Base-by-base conservation (phyloP, 2,888 invertebrate species). In the Xestia xanthographa region DNA sequence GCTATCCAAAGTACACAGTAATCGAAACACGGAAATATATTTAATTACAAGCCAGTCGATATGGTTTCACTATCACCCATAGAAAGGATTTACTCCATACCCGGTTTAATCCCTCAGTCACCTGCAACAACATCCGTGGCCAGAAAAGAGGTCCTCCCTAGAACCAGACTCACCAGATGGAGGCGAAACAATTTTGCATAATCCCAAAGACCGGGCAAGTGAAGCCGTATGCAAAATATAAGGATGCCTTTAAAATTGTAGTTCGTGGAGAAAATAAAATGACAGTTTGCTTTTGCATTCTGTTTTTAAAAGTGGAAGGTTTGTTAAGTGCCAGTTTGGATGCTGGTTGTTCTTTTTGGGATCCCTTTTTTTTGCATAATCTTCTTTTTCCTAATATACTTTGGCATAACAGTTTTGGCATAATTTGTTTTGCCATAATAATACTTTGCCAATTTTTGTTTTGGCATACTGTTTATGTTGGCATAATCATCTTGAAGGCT, bases 131-230 rank as follows among this genome's bases (percentile, higher is more conserved):
- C 60, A 77, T 72, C 41, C 45, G n/a, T 41, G 38, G 63, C 29
- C 63, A 17, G 29, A 79, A 83, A 83, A 83, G 60, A 72, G 62
- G 41, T 56, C 20, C 43, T 60, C 17, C 48, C 29, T n/a, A 71
- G 68, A 62, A 86, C 45, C 84, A 69, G 73, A 72, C 45, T 53
- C 68, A 45, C 56, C 84, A 69, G 80, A 84, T 58, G 68, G 66
- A 41, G 77, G 38, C 45, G 71, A 79, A 84, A 86, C 73, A 86
- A 79, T 73, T 87, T 80, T 72, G 67, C 78, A 72, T 86, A 84
- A 75, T 82, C 77, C 58, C 50, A 56, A 72, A 86, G 72, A 66
- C 68, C 60, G 73, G 63, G 66, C 80, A 70, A 75, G 69, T n/a
- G 60, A 62, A 67, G 62, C 66, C 63, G 84, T 75, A 83, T 85